Percentiles rank a stretch among this genome's conserved stretches.
Evolutionary conservation across 2,888 invertebrate genomes (phyloP).

Genomic region (Noctuana brunneofusca): DNA sequence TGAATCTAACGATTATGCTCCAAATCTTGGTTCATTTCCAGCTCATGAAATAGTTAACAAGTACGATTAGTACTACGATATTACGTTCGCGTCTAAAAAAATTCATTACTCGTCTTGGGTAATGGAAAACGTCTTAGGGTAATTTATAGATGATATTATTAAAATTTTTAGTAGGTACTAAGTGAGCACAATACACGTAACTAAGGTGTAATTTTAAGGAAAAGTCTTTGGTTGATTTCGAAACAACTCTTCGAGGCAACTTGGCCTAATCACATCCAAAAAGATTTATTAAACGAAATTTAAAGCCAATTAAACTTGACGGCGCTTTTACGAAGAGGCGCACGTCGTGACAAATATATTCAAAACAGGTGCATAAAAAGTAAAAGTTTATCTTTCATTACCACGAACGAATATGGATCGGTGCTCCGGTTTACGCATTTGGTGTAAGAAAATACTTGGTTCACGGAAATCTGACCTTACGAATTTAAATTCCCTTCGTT

Average conservation of each 20-base stretch:
- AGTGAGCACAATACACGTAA: too few species aligned
- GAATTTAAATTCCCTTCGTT: constrained; percentile 15
- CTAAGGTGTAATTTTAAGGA: not conserved
- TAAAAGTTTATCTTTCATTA: constrained; percentile 49
- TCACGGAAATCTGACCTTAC: constrained; percentile 24
- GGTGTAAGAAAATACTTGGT: constrained; percentile 35
- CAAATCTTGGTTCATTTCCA: not conserved
- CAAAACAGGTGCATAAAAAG: constrained; percentile 44
- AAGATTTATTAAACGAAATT: constrained; percentile 57
- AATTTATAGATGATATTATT: too few species aligned
- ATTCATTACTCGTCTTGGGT: too few species aligned
- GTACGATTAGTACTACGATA: too few species aligned
- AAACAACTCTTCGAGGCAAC: constrained; percentile 26
- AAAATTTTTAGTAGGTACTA: too few species aligned
- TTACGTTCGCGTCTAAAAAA: too few species aligned
- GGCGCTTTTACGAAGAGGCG: constrained; percentile 47
- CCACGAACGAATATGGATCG: constrained; percentile 41
- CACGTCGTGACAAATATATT: constrained; percentile 56
- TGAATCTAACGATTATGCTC: too few species aligned
- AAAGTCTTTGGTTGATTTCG: not conserved
- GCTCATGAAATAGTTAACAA: too few species aligned
- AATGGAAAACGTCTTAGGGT: too few species aligned
- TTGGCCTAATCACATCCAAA: constrained; percentile 45
- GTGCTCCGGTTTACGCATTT: constrained; percentile 33
- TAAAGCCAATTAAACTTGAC: constrained; percentile 59